Base-by-base conservation (phyloP, 2,888 invertebrate species). In the Notodonta ziczac region DNA sequence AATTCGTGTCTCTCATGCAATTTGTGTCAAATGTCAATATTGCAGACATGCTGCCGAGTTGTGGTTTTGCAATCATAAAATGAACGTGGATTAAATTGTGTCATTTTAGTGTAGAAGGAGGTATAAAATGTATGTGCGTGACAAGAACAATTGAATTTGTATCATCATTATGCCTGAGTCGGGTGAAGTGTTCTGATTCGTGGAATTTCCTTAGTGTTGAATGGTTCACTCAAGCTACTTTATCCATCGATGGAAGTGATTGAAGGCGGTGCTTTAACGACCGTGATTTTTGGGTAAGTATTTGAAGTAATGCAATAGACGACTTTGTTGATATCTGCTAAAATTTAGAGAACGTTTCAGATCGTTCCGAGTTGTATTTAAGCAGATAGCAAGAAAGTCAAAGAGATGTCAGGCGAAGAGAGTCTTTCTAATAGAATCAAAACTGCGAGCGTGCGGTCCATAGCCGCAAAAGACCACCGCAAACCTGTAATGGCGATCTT, bases 401-500 rank as follows among this genome's bases (percentile, higher is more conserved):
- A 84, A 89, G 74, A 87, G 87, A 89, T 85, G 83, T 86, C 82
- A 93, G 92, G 93, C 92, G 90, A 92, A 93, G 90, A 85, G 72
- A 83, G 83, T 87, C 83, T 86, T 85, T 88, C 93, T 93, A 93
- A 93, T 92, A 93, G 92, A 90, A 84, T 77, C 89, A 92, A 91
- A 90, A 87, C 84, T 92, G 92, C 91, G 91, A 92, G 88, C 90
- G 90, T 89, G 93, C 93, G 92, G 92, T 86, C 85, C 89, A 81
- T 81, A 90, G 93, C 93, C 93, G 93, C 92, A 82, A 93, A 92
- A 94, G 91, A 91, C 93, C 91, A 88, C 90, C 85, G 93, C 94
- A 94, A 97, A 99, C 98, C 98, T 98, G 98, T 99, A 92, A 99
- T 98, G 94, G 98, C 98, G 96, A 99, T 98, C 97, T 99, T 99